Evolutionary conservation across 23 tunicate genomes (phyloP), one percentile per base, ranked within the genome.

Genomic region (Pegea sp.): DNA sequence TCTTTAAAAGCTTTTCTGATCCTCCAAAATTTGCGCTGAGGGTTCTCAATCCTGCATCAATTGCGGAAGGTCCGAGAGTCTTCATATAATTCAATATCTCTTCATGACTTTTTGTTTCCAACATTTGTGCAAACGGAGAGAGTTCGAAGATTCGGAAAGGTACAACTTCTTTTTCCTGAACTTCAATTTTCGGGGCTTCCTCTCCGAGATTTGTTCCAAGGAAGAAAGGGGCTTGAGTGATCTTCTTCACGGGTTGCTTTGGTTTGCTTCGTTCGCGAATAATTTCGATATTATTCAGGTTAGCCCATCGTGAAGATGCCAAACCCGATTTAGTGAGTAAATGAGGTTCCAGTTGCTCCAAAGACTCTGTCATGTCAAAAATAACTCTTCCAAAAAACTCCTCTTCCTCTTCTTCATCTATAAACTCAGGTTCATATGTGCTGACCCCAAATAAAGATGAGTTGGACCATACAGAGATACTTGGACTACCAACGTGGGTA

Each of bases 391-490:
- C 66, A 3, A 32, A 62, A 19, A 22, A 24, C 43, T 25, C 27
- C 18, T 3, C 29, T 24, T 26, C 56, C 1, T 31, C 72, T 38
- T 34, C 53, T 2, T 22, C 60, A 5, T 65, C 56, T 20, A 7
- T n/a, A 23, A 33, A 74, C 16, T 38, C 46, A 11, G 16, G 13
- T 16, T 11, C 16, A 16, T 38, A 38, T 11, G 13, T 38, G 46
- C 16, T 38, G 13, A 38, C 46, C 4, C 64, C 34, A 44, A 50
- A 73, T n/a, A 84, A 20, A 11, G 95, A 27, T 20, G 53, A 54
- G 44, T 91, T 91, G 30, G 77, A 67, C 99, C 99, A 91, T 31
- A 91, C 32, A 50, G 59, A 91, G 2, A 91, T 57, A 5, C 92
- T 93, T 4, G 60, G 57, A 11, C 75, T 87, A 51, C 79, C 99